Conservation (phyloP, 2,888 invertebrate species). For the Heliconius cydno region DNA sequence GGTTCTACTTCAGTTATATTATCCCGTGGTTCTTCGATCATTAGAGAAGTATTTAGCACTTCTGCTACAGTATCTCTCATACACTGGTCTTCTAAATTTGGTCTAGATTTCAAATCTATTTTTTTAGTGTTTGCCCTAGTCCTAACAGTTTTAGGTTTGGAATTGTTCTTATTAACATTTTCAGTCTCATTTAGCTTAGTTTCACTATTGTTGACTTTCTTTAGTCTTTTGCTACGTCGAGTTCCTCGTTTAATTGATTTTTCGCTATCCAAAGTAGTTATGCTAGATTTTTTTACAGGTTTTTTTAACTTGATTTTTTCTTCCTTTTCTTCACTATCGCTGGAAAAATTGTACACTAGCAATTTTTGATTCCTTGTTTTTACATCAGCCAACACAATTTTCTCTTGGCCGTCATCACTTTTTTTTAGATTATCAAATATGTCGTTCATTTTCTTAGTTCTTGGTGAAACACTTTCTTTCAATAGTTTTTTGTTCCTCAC, state of each 20-base stretch:
- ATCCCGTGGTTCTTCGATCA: constrained; percentile 49
- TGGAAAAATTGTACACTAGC: constrained; percentile 64
- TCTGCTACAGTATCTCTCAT: constrained; percentile 60
- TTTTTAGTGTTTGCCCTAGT: constrained; percentile 43
- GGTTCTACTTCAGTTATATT: constrained; percentile 51
- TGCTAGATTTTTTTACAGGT: neutral
- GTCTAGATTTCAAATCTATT: constrained; percentile 36
- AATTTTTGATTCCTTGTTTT: constrained; percentile 51
- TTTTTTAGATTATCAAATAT: constrained; percentile 66
- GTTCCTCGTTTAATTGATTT: neutral
- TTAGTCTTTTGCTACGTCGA: constrained; percentile 1
- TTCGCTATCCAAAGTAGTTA: constrained; percentile 44
- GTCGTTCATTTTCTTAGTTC: constrained; percentile 59
- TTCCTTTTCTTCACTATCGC: constrained; percentile 72
- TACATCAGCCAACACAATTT: constrained; percentile 56
- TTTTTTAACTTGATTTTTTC: constrained; percentile 50
- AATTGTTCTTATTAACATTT: constrained; percentile 41
- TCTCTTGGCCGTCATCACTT: constrained; percentile 55
- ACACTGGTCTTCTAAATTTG: constrained; percentile 62
- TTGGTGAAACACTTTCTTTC: constrained; percentile 56
- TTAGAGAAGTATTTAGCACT: constrained; percentile 61
- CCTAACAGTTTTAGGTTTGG: constrained; percentile 34
- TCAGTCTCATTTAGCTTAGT: neutral
- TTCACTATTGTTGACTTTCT: constrained; percentile 24
- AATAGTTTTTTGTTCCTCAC: constrained; percentile 53